Evolutionary conservation across 2,888 invertebrate species (phyloP).

Genomic region (Eledona agricola): DNA sequence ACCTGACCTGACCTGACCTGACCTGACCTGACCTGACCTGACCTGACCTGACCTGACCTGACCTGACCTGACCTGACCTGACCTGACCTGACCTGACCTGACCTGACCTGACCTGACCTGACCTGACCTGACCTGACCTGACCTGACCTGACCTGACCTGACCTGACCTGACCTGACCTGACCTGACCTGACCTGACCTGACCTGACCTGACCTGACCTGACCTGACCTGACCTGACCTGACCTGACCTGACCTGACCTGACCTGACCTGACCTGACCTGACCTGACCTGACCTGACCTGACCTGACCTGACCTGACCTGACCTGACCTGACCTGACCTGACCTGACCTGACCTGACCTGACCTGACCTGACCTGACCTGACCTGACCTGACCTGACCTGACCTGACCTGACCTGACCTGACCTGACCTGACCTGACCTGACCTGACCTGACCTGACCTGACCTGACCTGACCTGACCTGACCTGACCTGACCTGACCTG

Average conservation of each 20-base stretch:
- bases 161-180: slow-evolving; percentile 22
- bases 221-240: slow-evolving; percentile 22
- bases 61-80: slow-evolving; percentile 22
- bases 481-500: slow-evolving; percentile 22
- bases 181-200: slow-evolving; percentile 22
- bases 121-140: slow-evolving; percentile 22
- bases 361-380: slow-evolving; percentile 22
- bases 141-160: slow-evolving; percentile 22
- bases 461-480: slow-evolving; percentile 22
- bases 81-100: slow-evolving; percentile 22
- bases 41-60: slow-evolving; percentile 22
- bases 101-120: slow-evolving; percentile 22
- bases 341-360: slow-evolving; percentile 22
- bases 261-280: slow-evolving; percentile 22
- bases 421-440: slow-evolving; percentile 22
- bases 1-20: slow-evolving; percentile 22
- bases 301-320: slow-evolving; percentile 22
- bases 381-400: slow-evolving; percentile 20
- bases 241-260: slow-evolving; percentile 22
- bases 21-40: slow-evolving; percentile 22
- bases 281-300: slow-evolving; percentile 22
- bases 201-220: slow-evolving; percentile 22
- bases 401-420: slow-evolving; percentile 20
- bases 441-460: slow-evolving; percentile 22
- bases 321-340: slow-evolving; percentile 22